Base-by-base conservation (phyloP, 2,888 invertebrate genomes). In the Callimorpha dominula region DNA sequence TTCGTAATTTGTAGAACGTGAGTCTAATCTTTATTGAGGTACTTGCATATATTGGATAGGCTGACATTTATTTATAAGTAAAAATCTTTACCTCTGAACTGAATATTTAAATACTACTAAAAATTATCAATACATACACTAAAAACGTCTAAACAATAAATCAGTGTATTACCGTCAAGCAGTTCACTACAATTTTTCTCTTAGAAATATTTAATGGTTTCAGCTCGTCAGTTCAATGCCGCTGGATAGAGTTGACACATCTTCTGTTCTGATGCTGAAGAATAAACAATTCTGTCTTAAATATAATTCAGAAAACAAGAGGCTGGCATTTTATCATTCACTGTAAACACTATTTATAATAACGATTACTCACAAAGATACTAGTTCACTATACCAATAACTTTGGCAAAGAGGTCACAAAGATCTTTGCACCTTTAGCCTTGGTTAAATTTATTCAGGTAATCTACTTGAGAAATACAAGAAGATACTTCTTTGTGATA, bases 221-320 rank as follows among this genome's bases (percentile, higher is more conserved):
- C 43, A 57, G 9, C 20, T 60, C 57, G 20, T 20, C 43, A 43
- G 49, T 15, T 63, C 0, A 64, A 17, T 64, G n/a, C n/a, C 40
- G 50, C 50, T 52, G 31, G 8, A 31, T 43, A 46, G 43, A 60
- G 60, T 46, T 43, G 17, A 42, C 40, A 60, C 4, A n/a, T 46
- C 68, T 62, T 63, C 60, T 62, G 42, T 64, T 70, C 20, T 42
- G 64, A 17, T 14, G 12, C 62, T 70, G 63, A 64, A 62, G 62
- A 67, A 66, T 57, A 68, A 67, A 67, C 17, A 52, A 52, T n/a
- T 52, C 0, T 11, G 1, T 42, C 11, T 17, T 50, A 31, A 50
- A 40, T 50, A 65, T 43, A 17, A 8, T 42, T n/a, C 43, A 20
- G 3, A 0, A 49, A 14, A 65, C 15, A 20, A 7, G 31, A 57